Evolutionary conservation across 2,797 vertebrate genomes (phyloP).

Genomic region (Myotis vivesi): DNA sequence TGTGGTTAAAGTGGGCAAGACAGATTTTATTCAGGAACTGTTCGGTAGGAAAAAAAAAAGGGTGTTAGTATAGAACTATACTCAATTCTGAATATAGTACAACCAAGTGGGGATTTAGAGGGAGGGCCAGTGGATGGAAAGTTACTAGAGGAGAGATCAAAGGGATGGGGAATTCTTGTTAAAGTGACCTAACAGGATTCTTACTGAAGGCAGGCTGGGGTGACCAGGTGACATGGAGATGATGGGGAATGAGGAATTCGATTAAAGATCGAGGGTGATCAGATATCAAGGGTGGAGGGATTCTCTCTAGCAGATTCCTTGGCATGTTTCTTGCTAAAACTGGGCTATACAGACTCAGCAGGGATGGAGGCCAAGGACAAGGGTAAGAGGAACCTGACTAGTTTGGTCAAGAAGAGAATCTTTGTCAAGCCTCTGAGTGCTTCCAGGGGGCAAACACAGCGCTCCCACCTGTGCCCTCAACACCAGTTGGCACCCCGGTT

Average conservation of each 20-base stretch:
- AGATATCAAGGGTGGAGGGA: background rate
- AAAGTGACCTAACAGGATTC: background rate
- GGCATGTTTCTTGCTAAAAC: background rate
- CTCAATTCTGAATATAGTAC: background rate
- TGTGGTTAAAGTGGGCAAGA: background rate
- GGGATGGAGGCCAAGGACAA: background rate
- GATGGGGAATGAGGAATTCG: background rate
- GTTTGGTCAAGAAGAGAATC: background rate
- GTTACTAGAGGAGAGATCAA: background rate
- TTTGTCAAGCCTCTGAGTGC: background rate
- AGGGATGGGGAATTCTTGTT: background rate
- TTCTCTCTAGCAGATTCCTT: too few relatives aligned
- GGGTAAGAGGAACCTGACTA: background rate
- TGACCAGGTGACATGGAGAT: background rate
- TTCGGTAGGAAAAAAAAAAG: background rate
- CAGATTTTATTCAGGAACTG: background rate
- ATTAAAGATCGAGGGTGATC: background rate
- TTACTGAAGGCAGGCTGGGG: background rate
- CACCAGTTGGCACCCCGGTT: background rate
- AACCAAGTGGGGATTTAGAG: background rate
- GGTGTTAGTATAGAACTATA: background rate
- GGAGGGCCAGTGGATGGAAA: background rate
- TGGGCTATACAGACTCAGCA: background rate
- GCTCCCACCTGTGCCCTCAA: background rate
- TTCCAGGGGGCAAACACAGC: background rate